Evolutionary conservation across 2,113 vertebrate genomes (phyloP).

Genomic region (Nothoprocta pentlandii): DNA sequence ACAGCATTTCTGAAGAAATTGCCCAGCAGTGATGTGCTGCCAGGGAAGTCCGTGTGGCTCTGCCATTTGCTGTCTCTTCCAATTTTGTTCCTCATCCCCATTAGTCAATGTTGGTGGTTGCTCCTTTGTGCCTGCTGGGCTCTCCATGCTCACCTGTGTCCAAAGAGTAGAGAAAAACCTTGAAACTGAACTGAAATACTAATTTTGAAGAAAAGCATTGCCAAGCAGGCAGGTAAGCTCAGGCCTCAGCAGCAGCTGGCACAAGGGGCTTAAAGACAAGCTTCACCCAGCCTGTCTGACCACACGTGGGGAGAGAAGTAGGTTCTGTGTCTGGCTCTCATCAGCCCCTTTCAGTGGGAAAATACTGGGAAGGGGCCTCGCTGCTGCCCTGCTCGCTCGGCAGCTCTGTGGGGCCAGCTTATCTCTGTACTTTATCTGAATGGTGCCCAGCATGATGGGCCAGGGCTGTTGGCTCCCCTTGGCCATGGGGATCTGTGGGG

Average conservation of each 20-base stretch:
- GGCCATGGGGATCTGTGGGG: fast-evolving
- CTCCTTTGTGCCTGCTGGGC: neutral
- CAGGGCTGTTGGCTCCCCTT: neutral
- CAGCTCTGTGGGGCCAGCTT: neutral
- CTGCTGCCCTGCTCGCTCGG: neutral
- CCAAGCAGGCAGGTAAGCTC: neutral
- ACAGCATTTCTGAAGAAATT: constrained; percentile 10
- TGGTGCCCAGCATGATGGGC: neutral
- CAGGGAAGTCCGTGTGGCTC: neutral
- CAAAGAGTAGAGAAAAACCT: neutral
- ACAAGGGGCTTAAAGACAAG: neutral
- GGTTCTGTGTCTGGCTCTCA: neutral
- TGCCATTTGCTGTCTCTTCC: neutral
- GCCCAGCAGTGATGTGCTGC: neutral
- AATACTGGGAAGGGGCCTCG: neutral
- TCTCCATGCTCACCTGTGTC: neutral
- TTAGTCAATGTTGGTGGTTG: neutral
- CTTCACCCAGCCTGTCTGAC: neutral
- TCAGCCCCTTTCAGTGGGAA: neutral
- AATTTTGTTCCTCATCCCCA: neutral
- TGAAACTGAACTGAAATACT: neutral
- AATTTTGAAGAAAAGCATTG: neutral
- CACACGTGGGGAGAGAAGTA: neutral
- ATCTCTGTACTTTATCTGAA: neutral
- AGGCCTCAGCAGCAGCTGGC: neutral